Evolutionary conservation across 2,797 vertebrate genomes (phyloP), one percentile per base, ranked within the genome.

Genomic region (Phaenicophaeus curvirostris): DNA sequence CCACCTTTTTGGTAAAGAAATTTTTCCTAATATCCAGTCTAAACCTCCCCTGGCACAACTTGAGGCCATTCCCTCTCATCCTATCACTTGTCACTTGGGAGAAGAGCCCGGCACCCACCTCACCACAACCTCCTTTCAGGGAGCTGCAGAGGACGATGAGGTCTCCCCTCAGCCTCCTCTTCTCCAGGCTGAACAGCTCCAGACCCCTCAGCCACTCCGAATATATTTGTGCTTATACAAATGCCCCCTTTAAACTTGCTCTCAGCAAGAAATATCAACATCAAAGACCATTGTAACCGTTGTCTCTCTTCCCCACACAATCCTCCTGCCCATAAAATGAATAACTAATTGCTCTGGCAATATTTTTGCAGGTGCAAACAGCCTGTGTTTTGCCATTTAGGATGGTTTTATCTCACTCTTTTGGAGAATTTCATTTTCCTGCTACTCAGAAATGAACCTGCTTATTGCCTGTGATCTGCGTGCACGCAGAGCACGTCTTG

Each of bases 401-500:
- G 63, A 25, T 2, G 24, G 25, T 20, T 54, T 54, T 33, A 8
- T 24, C 39, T 68, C 3, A 8, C 31, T 62, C 23, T 61, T 68
- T 55, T 11, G 53, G 19, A 55, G 35, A 42, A 35, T 19, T 66
- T 33, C 50, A 58, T 46, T 71, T 55, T 55, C 31, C 48, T 1
- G 1, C 25, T 55, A 7, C 46, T 71, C 41, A 51, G 58, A 57
- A 79, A 39, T 24, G 28, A 48, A 50, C 18, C 33, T 30, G 35
- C 18, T 48, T 31, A 6, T 14, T 20, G 65, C 50, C 42, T 3
- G 0, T 4, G 50, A n/a, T 28, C 58, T 44, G 8, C 25, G 41
- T 5, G 3, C 39, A 17, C 0, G 0, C 37, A 30, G 75, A 0
- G 0, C 13, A 37, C 50, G 9, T 51, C 44, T 41, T 1, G 2